These are phyloP conservation scores for Acleris sparsana DNA, from an alignment of 2,888 invertebrate genomes.

Conservation along the genomic window DNA sequence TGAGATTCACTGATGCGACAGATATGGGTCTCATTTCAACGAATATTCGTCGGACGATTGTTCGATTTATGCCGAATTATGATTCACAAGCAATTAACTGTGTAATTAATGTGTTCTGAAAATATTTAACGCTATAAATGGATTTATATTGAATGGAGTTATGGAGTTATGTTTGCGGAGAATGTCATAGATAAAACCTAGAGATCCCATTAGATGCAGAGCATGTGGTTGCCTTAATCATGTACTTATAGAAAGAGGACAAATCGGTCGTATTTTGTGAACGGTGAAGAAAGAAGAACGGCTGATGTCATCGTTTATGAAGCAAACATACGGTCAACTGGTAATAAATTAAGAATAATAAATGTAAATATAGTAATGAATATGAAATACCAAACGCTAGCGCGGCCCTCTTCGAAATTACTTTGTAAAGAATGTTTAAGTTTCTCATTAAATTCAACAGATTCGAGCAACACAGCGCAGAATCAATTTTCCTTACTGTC, in stretches of 20 bases:
- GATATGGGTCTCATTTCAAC: neutral
- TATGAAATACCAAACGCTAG: too few relatives aligned
- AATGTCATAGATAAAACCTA: slow-evolving; percentile 98
- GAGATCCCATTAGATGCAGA: slow-evolving; percentile 97
- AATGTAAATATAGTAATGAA: too few relatives aligned
- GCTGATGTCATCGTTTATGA: slow-evolving; percentile 23
- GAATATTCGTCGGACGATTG: neutral
- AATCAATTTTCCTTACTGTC: neutral
- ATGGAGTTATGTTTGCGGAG: slow-evolving; percentile 68
- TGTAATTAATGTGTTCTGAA: too few relatives aligned
- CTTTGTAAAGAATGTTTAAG: too few relatives aligned
- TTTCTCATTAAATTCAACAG: slow-evolving; percentile 1
- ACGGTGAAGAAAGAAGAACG: slow-evolving; percentile 67
- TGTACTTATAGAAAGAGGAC: slow-evolving; percentile 98
- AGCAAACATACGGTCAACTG: neutral
- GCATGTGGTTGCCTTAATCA: slow-evolving; percentile 99
- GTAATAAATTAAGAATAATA: too few relatives aligned
- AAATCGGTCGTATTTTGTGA: slow-evolving; percentile 83
- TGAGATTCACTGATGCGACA: neutral
- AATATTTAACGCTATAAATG: too few relatives aligned
- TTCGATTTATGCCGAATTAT: neutral
- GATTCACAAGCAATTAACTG: too few relatives aligned
- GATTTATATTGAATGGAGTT: too few relatives aligned
- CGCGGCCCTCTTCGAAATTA: too few relatives aligned
- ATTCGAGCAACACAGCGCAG: neutral